These are phyloP conservation scores for Euplagia quadripunctaria DNA, from an alignment of 2,888 invertebrate species.

Conservation along the genomic window DNA sequence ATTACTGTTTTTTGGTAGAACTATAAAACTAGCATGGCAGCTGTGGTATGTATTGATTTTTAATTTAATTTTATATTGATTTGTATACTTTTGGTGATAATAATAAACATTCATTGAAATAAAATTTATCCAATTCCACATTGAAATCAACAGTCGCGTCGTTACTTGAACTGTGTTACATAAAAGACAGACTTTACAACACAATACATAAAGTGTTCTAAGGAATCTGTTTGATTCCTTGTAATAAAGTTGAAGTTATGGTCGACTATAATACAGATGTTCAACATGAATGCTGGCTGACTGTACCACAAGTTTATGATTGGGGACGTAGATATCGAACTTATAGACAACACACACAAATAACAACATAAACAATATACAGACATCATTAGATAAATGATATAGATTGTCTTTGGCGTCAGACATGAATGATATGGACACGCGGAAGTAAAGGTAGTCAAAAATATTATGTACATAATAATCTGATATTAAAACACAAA, in stretches of 20 bases:
- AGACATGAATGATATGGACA: not conserved
- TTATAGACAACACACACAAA: not conserved
- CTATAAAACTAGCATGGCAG: too few relatives aligned
- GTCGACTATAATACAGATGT: constrained; percentile 19
- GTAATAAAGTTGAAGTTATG: constrained; percentile 22
- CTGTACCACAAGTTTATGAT: constrained; percentile 14
- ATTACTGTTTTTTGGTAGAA: too few relatives aligned
- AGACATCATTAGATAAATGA: not conserved
- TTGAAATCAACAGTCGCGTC: constrained; percentile 5
- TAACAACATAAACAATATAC: not conserved
- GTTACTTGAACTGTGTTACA: constrained; percentile 14
- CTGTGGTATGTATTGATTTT: too few relatives aligned
- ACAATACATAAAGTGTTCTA: constrained; percentile 23
- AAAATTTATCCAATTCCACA: not conserved
- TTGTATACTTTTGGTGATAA: too few relatives aligned
- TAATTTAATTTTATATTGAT: too few relatives aligned
- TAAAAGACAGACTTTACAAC: constrained; percentile 24
- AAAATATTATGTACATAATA: too few relatives aligned
- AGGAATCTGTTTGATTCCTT: constrained; percentile 25
- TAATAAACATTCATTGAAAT: too few relatives aligned
- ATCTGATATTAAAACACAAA: too few relatives aligned
- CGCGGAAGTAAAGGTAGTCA: not conserved
- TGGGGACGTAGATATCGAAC: constrained; percentile 6
- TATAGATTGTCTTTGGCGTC: not conserved
- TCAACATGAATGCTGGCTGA: constrained; percentile 12